These are phyloP conservation scores for Neofelis nebulosa DNA, from an alignment of 2,113 vertebrate genomes.

Conservation along the genomic window DNA sequence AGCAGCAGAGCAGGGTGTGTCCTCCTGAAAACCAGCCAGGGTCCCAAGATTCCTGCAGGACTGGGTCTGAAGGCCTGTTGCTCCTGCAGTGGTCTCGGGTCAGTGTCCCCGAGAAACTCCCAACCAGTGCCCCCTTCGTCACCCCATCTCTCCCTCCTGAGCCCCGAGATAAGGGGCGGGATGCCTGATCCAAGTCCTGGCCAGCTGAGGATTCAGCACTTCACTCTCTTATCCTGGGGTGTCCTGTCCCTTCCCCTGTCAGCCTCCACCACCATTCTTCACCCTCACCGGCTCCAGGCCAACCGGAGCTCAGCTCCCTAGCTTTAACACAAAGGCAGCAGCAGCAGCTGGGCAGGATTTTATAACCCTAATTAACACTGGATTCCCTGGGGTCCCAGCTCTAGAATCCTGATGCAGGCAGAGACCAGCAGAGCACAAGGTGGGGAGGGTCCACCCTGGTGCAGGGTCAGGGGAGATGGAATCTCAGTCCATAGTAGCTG, in stretches of 20 bases:
- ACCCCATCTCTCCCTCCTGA: background rate
- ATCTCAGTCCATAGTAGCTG: too few species aligned
- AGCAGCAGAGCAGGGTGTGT: background rate
- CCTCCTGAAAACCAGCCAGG: background rate
- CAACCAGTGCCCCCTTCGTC: background rate
- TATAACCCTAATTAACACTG: conserved; percentile 68
- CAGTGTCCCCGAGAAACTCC: background rate
- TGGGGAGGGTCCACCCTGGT: background rate
- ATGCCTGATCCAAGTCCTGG: background rate
- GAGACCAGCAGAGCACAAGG: conserved; percentile 13
- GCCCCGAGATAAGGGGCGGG: background rate
- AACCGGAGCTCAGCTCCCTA: background rate
- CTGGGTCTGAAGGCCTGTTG: background rate
- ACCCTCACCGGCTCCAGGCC: background rate
- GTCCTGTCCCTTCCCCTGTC: background rate
- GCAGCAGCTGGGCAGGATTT: conserved; percentile 64
- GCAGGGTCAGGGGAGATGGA: background rate
- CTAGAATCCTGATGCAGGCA: background rate
- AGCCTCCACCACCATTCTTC: background rate
- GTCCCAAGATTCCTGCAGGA: background rate
- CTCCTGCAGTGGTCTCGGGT: background rate
- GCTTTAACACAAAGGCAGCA: conserved; percentile 20
- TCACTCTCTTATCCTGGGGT: background rate
- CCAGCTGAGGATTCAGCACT: background rate
- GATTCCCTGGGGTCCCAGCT: conserved; percentile 46